phyloP scores from a whole-genome alignment of 2,113 vertebrate species.

The Gambusia holbrooki region DNA sequence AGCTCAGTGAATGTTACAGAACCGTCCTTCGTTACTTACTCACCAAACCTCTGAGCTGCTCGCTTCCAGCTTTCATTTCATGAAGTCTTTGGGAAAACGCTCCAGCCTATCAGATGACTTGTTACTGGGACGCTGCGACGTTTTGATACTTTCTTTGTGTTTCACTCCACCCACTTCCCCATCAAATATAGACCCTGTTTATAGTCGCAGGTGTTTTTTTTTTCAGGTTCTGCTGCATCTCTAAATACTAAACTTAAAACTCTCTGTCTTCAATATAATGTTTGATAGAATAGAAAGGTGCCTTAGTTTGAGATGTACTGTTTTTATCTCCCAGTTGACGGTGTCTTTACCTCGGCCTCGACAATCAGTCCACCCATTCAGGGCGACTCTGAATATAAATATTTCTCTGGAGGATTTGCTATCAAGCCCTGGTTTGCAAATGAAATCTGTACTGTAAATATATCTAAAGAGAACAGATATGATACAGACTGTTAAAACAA shows the following conservation, averaged over 20 bases:
- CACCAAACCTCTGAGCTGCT: constrained; percentile 24
- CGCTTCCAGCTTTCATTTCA: constrained; percentile 30
- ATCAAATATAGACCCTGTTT: constrained; percentile 21
- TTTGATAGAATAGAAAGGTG: constrained; percentile 83
- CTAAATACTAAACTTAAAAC: constrained; percentile 28
- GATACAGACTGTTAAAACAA: constrained; percentile 82
- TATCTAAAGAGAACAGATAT: constrained; percentile 73
- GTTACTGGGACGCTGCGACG: constrained; percentile 29
- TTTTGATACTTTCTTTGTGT: constrained; percentile 27
- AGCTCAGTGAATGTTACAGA: constrained; percentile 66
- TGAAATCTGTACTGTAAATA: constrained; percentile 85
- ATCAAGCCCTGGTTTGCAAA: constrained; percentile 75
- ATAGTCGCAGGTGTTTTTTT: constrained; percentile 46
- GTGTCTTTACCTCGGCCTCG: constrained; percentile 82
- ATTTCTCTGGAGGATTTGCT: constrained; percentile 72
- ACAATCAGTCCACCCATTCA: constrained; percentile 84
- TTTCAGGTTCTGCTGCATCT: constrained; percentile 50
- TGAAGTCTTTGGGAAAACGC: constrained; percentile 40
- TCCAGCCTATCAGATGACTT: constrained; percentile 42
- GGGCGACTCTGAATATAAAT: constrained; percentile 68
- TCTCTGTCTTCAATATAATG: constrained; percentile 55
- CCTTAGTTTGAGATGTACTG: constrained; percentile 83
- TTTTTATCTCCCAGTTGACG: constrained; percentile 76
- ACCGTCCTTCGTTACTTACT: constrained; percentile 45
- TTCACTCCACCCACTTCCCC: constrained; percentile 8